Percentiles rank a stretch among this genome's conserved stretches.
Conservation (phyloP, 2,113 vertebrate species). For the Seriola aureovittata region DNA sequence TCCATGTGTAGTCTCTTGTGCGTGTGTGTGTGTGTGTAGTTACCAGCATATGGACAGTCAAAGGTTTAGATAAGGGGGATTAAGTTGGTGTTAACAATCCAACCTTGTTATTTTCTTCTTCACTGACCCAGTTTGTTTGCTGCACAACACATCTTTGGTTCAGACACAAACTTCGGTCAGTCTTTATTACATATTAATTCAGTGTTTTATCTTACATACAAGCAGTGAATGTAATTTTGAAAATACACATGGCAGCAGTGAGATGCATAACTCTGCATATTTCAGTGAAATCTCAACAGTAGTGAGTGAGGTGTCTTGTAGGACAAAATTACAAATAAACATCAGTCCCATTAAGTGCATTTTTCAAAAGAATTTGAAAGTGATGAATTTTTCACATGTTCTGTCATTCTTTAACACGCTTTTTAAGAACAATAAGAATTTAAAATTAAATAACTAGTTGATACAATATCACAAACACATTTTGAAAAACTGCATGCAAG, state of each 20-base stretch:
- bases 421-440: neutral
- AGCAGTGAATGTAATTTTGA: neutral
- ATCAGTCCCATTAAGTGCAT: neutral
- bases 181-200: neutral
- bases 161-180: neutral
- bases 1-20: constrained; percentile 2
- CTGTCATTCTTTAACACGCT: neutral
- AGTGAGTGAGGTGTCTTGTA: neutral
- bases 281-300: too few species aligned
- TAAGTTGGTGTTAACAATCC: constrained; percentile 45
- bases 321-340: neutral
- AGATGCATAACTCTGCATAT: neutral
- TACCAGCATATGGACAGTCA: constrained; percentile 54
- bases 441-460: neutral
- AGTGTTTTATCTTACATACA: neutral
- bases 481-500: neutral
- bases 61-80: constrained; percentile 47
- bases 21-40: constrained; percentile 34
- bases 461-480: neutral
- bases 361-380: neutral
- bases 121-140: constrained; percentile 25
- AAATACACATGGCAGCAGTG: neutral
- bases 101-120: constrained; percentile 30
- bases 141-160: neutral
- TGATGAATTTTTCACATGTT: neutral